A percentile compares a stretch with the other conserved stretches of the same genome.
Evolutionary conservation across 2,113 vertebrate species (phyloP).

Genomic region (Phaethon lepturus): DNA sequence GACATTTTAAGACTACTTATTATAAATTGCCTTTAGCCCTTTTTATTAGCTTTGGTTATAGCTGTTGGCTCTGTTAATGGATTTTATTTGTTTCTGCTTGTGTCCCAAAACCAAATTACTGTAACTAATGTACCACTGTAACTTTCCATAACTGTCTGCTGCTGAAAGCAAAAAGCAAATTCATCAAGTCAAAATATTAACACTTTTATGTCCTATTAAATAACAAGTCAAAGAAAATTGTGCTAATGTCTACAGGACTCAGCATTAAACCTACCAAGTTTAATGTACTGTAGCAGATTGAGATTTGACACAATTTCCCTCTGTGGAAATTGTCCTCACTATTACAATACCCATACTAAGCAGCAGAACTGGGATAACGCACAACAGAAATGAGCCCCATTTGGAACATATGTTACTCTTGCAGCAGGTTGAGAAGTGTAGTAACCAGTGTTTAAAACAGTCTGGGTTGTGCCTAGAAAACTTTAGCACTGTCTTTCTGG

Average conservation of each 20-base stretch:
- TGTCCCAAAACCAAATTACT: constrained; percentile 68
- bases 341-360: not conserved
- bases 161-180: constrained; percentile 62
- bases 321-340: not conserved
- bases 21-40: constrained; percentile 56
- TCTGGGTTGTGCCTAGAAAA: not conserved
- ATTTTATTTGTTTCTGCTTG: constrained; percentile 67
- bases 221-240: constrained; percentile 42
- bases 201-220: constrained; percentile 63
- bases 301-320: constrained; percentile 39
- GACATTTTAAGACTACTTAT: constrained; percentile 34
- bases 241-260: constrained; percentile 42
- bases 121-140: constrained; percentile 66
- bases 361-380: not conserved
- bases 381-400: not conserved
- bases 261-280: constrained; percentile 23
- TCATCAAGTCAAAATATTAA: constrained; percentile 74
- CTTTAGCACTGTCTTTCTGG: not conserved
- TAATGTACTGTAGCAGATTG: constrained; percentile 57
- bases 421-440: not conserved
- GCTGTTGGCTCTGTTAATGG: constrained; percentile 64
- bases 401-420: constrained; percentile 10
- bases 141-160: constrained; percentile 56
- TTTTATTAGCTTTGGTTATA: constrained; percentile 65
- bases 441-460: not conserved